Evolutionary conservation across 2,888 invertebrate species (phyloP).

Genomic region (Anagyrus pseudococci): DNA sequence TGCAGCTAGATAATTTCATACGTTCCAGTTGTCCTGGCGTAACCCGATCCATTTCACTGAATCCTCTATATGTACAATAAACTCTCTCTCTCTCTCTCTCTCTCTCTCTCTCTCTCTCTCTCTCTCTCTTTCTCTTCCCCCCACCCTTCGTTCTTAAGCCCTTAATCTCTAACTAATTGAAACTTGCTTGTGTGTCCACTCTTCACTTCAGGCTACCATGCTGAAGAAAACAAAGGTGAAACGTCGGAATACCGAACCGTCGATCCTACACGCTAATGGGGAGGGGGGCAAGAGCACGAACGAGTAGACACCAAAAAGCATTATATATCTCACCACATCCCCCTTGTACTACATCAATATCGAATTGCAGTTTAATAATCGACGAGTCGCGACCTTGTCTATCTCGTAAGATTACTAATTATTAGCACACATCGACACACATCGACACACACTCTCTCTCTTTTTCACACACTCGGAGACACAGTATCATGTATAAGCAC

Average conservation of each 20-base stretch:
- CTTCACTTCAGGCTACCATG: constrained; percentile 92
- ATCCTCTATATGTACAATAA: too few species aligned
- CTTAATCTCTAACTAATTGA: too few species aligned
- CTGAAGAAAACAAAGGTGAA: constrained; percentile 99
- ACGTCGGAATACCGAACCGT: constrained; percentile 86
- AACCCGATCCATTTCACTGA: too few species aligned
- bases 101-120: constrained; percentile 1
- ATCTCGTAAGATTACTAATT: constrained; percentile 3
- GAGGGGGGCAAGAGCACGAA: constrained; percentile 73
- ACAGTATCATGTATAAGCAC: too few species aligned
- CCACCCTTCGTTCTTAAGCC: too few species aligned
- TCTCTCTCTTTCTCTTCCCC: constrained; percentile 5
- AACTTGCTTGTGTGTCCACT: constrained; percentile 53
- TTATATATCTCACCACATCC: too few species aligned
- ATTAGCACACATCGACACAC: not conserved
- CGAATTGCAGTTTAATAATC: too few species aligned
- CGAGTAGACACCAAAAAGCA: constrained; percentile 58
- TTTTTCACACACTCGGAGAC: not conserved
- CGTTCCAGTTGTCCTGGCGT: too few species aligned
- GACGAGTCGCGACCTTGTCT: constrained; percentile 12
- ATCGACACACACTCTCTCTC: not conserved
- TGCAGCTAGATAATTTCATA: too few species aligned
- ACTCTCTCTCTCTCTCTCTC: too few species aligned
- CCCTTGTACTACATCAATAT: too few species aligned
- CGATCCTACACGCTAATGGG: constrained; percentile 75